Percentiles rank a stretch among this genome's conserved stretches.
phyloP scores from a whole-genome alignment of 2,113 vertebrate species.

The Ceyx melanurus region DNA sequence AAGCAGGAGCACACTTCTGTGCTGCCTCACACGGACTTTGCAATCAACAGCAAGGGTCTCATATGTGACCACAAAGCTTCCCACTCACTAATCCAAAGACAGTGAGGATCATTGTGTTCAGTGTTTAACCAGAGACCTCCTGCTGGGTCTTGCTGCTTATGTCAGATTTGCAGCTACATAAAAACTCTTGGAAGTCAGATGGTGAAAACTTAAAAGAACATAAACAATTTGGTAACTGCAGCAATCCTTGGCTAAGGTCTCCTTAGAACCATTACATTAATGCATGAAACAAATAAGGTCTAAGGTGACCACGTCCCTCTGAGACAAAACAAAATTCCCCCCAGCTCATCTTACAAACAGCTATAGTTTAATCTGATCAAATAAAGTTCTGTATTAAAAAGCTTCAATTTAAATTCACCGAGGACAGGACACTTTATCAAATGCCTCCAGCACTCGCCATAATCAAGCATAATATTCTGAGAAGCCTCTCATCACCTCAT shows the following conservation, averaged over 20 bases:
- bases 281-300: not conserved
- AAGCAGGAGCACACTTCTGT: not conserved
- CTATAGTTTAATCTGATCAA: not conserved
- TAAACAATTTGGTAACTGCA: not conserved
- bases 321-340: not conserved
- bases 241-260: not conserved
- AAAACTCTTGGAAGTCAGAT: not conserved
- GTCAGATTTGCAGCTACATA: conserved; percentile 2
- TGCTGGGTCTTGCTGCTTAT: not conserved
- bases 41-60: not conserved
- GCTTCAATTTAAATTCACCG: not conserved
- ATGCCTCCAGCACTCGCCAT: not conserved
- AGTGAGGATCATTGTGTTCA: not conserved
- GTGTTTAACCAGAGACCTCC: not conserved
- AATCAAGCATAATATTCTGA: not conserved
- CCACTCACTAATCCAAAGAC: not conserved
- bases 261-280: not conserved
- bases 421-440: not conserved
- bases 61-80: not conserved
- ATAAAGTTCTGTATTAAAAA: not conserved
- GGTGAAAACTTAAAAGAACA: not conserved
- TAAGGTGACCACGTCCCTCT: not conserved
- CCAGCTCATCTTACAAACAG: not conserved
- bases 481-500: not conserved
- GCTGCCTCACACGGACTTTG: not conserved